Conservation (phyloP, 2,797 vertebrate species). For the Etheostoma nigrum region DNA sequence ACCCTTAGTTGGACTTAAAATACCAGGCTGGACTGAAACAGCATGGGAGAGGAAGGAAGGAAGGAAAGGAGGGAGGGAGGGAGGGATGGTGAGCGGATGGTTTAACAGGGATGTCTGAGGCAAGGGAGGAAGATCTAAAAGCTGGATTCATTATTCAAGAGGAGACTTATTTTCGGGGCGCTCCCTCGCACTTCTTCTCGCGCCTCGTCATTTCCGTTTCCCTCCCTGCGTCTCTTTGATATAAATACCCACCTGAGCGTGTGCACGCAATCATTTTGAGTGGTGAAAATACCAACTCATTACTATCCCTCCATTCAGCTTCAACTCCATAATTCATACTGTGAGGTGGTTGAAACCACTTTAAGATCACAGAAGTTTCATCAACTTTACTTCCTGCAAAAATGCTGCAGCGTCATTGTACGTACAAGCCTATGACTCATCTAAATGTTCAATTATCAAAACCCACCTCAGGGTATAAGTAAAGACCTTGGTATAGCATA, state of each 20-base stretch:
- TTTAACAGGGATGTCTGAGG: slow-evolving; percentile 6
- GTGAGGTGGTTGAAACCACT: neutral
- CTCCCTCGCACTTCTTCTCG: slow-evolving; percentile 21
- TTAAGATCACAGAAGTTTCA: neutral
- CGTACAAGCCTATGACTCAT: neutral
- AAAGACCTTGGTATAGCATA: neutral
- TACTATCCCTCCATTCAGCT: slow-evolving; percentile 30
- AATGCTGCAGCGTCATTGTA: slow-evolving; percentile 7
- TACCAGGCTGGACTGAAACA: slow-evolving; percentile 10
- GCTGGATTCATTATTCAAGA: slow-evolving; percentile 69
- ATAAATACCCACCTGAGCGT: slow-evolving; percentile 24
- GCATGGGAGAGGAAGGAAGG: slow-evolving; percentile 7
- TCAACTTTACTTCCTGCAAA: neutral
- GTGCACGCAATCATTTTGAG: slow-evolving; percentile 14
- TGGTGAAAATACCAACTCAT: slow-evolving; percentile 16
- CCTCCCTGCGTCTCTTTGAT: slow-evolving; percentile 3
- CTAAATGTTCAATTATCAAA: neutral
- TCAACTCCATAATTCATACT: slow-evolving; percentile 11
- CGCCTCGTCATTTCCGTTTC: slow-evolving; percentile 41
- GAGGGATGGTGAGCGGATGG: neutral
- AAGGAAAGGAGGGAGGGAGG: neutral
- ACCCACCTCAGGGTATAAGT: neutral
- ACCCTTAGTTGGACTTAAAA: slow-evolving; percentile 11
- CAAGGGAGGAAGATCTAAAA: slow-evolving; percentile 40
- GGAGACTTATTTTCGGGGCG: slow-evolving; percentile 14